Conservation (phyloP, 2,113 vertebrate species). For the Nycticebus coucang region DNA sequence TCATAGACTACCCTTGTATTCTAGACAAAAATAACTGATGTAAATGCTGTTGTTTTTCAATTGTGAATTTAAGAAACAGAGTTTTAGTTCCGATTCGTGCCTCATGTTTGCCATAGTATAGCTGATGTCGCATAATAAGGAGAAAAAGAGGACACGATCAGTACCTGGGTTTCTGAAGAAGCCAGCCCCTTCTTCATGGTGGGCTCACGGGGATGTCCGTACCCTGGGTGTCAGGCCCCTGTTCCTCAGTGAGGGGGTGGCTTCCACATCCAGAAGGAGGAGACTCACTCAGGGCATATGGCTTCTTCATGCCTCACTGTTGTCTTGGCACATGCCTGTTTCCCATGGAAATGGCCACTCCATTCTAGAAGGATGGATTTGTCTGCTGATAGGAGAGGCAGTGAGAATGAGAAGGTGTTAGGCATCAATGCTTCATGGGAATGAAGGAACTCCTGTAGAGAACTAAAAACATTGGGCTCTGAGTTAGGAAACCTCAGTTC, state of each 20-base stretch:
- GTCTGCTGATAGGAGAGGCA: neutral
- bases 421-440: neutral
- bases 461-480: neutral
- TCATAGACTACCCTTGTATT: constrained; percentile 74
- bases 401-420: neutral
- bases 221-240: neutral
- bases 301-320: neutral
- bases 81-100: constrained; percentile 69
- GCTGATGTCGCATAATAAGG: constrained; percentile 47
- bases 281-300: neutral
- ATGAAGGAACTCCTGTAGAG: neutral
- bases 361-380: neutral
- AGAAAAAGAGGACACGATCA: neutral
- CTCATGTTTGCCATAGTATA: constrained; percentile 65
- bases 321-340: neutral
- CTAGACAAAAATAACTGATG: constrained; percentile 72
- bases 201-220: accelerated
- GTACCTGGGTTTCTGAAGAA: neutral
- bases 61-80: constrained; percentile 71
- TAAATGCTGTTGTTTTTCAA: constrained; percentile 74
- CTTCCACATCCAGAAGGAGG: neutral
- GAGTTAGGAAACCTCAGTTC: neutral
- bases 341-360: neutral
- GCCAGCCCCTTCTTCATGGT: neutral
- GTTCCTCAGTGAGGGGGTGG: neutral